phyloP scores from a whole-genome alignment of 2,797 vertebrate species.

The Macroramphosus scolopax region DNA sequence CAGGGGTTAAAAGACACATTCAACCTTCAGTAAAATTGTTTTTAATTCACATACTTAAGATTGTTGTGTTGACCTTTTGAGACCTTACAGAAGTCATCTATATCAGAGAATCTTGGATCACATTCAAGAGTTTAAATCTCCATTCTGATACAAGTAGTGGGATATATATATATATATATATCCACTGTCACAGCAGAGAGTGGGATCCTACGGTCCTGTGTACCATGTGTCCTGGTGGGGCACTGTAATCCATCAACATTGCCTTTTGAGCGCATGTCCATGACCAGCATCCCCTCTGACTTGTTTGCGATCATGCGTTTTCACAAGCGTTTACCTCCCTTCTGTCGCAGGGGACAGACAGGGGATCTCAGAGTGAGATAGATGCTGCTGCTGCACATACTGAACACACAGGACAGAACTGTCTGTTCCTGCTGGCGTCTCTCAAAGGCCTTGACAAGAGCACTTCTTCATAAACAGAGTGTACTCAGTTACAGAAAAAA shows the following conservation, averaged over 20 bases:
- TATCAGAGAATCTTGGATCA: no score
- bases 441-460: constrained; percentile 31
- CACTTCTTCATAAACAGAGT: constrained; percentile 52
- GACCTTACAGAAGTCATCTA: no score
- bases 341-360: constrained; percentile 4
- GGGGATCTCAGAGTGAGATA: constrained; percentile 35
- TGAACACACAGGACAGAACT: constrained; percentile 8
- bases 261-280: no score
- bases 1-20: constrained; percentile 34
- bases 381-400: constrained; percentile 17
- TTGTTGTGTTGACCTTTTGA: constrained; percentile 38
- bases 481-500: constrained; percentile 41
- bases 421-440: constrained; percentile 35
- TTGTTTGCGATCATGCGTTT: constrained; percentile 20
- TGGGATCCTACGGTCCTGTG: no score
- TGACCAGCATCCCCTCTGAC: no score
- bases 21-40: constrained; percentile 20
- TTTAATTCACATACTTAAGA: constrained; percentile 27
- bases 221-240: constrained; percentile 13
- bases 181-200: constrained; percentile 10
- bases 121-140: no score
- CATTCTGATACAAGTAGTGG: no score
- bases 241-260: constrained; percentile 23
- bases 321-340: constrained; percentile 16
- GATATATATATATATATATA: no score